These are phyloP conservation scores for Ophiodon elongatus DNA, from an alignment of 2,113 vertebrate genomes.

Conservation along the genomic window DNA sequence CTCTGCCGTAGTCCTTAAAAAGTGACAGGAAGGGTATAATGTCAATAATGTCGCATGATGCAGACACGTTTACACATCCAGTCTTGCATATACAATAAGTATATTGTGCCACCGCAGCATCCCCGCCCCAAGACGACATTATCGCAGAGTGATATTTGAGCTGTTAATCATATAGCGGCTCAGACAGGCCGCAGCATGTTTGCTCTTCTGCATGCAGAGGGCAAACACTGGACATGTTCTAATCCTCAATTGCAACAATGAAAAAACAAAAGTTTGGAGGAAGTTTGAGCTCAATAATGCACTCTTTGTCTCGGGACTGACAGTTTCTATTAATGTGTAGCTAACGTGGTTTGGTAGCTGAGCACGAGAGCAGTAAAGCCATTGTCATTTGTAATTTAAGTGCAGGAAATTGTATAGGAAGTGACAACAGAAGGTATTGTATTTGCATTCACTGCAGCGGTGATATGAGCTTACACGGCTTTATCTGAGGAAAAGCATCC, in stretches of 20 bases:
- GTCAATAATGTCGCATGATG: too few relatives aligned
- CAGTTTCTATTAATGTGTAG: neutral
- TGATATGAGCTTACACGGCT: neutral
- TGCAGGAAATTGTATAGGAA: neutral
- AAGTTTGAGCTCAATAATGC: neutral
- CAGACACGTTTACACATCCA: neutral
- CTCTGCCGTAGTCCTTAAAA: neutral
- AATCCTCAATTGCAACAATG: constrained; percentile 6
- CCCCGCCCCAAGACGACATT: constrained; percentile 5
- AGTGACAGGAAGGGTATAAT: neutral
- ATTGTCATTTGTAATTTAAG: neutral
- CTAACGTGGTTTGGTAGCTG: neutral
- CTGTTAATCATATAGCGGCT: constrained; percentile 15
- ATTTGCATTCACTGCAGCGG: neutral
- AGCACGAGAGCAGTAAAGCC: neutral
- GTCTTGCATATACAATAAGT: neutral
- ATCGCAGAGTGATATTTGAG: neutral
- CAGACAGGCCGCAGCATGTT: constrained; percentile 5
- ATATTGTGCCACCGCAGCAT: constrained; percentile 3
- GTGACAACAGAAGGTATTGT: neutral
- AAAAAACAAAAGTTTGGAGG: constrained; percentile 19
- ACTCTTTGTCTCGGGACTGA: neutral
- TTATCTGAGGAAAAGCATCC: neutral
- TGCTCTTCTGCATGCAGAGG: constrained; percentile 2
- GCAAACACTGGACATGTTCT: constrained; percentile 10